Evolutionary conservation across 2,797 vertebrate genomes (phyloP), one percentile per base, ranked within the genome.

Genomic region (Propithecus perrieri): DNA sequence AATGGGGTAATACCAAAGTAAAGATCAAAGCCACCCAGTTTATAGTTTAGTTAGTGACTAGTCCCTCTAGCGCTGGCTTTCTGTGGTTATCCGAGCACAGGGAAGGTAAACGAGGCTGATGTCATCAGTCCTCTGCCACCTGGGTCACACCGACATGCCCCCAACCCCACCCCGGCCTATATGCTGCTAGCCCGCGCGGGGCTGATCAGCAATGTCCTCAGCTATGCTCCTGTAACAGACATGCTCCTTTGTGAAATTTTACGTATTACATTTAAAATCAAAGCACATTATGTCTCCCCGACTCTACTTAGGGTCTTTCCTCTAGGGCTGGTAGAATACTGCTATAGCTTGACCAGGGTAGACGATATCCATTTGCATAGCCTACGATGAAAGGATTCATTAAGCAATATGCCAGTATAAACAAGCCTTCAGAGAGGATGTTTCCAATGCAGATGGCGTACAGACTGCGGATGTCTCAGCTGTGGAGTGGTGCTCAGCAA

Each of bases 21-120:
- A 80, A 87, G 71, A 91, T 89, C 43, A 93, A 96, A 88, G 91
- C 67, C n/a, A 14, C 41, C 26, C 8, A 20, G 41, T 95, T 95
- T 88, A 92, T 41, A 41, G 76, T 69, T 90, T 33, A 43, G 57
- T 91, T 57, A 50, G 89, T 28, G 88, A 74, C 46, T 41, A 50
- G 57, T 6, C 24, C 26, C 13, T 38, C 65, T 71, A 30, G 53
- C 3, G 20, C 46, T 35, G 55, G 61, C 13, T 5, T 57, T 75
- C 55, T 7, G n/a, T 33, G 55, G 48, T 95, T 67, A 53, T n/a
- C 75, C 85, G 63, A 80, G 41, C 69, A 10, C 1, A 88, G 50
- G 71, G 13, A 72, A 85, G 50, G 53, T 69, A 18, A 65, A 35
- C 0, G 6, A 78, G 55, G 33, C 79, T 81, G 43, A 41, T 22